A percentile compares a stretch with the other conserved stretches of the same genome.
These are phyloP conservation scores for Hycleus cichorii DNA, from an alignment of 1,140 invertebrate genomes.

Conservation along the genomic window DNA sequence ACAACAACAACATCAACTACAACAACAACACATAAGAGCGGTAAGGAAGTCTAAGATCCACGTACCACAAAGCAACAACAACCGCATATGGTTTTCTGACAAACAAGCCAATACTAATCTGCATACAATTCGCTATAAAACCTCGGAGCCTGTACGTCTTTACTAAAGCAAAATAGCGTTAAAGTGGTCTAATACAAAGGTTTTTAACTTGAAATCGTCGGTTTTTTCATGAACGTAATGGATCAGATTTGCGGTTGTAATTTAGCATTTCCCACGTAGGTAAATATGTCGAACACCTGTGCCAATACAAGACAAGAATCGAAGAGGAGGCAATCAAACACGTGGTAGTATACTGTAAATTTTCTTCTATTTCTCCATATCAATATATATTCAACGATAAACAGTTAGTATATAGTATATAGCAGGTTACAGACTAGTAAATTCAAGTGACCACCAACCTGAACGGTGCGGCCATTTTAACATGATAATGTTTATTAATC, in stretches of 20 bases:
- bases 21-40: too few species aligned
- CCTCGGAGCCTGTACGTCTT: too few species aligned
- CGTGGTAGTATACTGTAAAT: conserved; percentile 10
- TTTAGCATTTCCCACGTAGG: conserved; percentile 12
- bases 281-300: conserved; percentile 18
- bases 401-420: conserved; percentile 2
- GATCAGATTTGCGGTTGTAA: conserved; percentile 12
- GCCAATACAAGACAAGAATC: background rate
- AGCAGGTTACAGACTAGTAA: conserved; percentile 15
- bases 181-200: too few species aligned
- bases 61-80: too few species aligned
- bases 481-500: conserved; percentile 20
- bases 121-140: too few species aligned
- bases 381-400: conserved; percentile 8
- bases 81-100: too few species aligned
- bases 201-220: too few species aligned
- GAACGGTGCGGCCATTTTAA: conserved; percentile 9
- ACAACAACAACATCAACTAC: too few species aligned
- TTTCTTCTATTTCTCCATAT: conserved; percentile 10
- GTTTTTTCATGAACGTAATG: background rate
- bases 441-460: conserved; percentile 17
- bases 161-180: too few species aligned
- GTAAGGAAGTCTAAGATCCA: too few species aligned
- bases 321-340: conserved; percentile 15
- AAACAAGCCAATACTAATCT: too few species aligned